Percentiles rank a stretch among this genome's conserved stretches.
Conservation (phyloP, 2,888 invertebrate genomes). For the Mythimna pallens region DNA sequence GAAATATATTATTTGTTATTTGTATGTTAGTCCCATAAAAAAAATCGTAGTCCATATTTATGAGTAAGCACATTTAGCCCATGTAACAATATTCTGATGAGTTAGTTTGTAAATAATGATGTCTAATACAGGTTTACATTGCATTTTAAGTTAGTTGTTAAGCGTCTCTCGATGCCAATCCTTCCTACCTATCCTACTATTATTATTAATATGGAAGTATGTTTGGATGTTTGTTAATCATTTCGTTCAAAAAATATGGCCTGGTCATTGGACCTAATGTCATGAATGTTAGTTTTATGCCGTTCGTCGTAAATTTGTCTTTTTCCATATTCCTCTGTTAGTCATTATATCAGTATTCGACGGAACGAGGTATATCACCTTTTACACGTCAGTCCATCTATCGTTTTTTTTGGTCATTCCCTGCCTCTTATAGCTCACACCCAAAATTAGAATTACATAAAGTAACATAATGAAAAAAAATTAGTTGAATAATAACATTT, state of each 20-base stretch:
- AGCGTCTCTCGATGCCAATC: constrained; percentile 28
- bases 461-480: too few species aligned
- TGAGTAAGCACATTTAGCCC: not conserved
- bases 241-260: not conserved
- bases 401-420: too few species aligned
- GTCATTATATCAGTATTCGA: too few species aligned
- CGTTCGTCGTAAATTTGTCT: too few species aligned
- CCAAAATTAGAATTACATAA: too few species aligned
- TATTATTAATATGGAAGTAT: not conserved
- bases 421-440: too few species aligned
- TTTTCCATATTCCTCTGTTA: too few species aligned
- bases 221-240: not conserved
- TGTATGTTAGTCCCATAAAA: not conserved
- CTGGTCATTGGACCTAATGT: too few species aligned
- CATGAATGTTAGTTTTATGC: too few species aligned
- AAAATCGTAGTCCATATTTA: not conserved
- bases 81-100: not conserved
- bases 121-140: constrained; percentile 26
- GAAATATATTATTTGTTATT: too few species aligned
- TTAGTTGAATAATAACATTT: not conserved
- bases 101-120: not conserved
- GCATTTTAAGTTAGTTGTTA: constrained; percentile 34
- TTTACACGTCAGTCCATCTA: too few species aligned
- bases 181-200: not conserved
- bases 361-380: too few species aligned